Percentiles rank a stretch among this genome's conserved stretches.
phyloP scores from a whole-genome alignment of 2,113 vertebrate genomes.

The Rhinichthys klamathensis region DNA sequence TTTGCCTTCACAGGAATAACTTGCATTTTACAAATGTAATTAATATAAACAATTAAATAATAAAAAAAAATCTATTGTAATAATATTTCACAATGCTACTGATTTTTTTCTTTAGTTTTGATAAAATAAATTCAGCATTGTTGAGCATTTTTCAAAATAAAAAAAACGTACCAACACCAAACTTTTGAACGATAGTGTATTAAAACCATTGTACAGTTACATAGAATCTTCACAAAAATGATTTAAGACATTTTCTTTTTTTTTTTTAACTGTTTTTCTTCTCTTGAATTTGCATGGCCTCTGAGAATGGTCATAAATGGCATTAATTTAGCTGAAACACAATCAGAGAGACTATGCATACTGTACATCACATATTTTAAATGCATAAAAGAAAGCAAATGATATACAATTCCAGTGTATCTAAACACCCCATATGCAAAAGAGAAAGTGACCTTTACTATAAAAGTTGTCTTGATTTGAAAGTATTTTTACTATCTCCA shows the following conservation, averaged over 20 bases:
- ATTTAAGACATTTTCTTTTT: slow-evolving; percentile 10
- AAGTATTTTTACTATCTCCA: neutral
- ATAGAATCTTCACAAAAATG: slow-evolving; percentile 47
- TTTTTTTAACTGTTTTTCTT: neutral
- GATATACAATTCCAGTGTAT: neutral
- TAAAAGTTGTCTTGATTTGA: slow-evolving; percentile 45
- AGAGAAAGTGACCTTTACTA: slow-evolving; percentile 8
- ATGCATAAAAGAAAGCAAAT: slow-evolving; percentile 32
- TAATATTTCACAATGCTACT: neutral
- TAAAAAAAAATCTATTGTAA: neutral
- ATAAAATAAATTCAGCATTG: neutral
- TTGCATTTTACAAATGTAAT: neutral
- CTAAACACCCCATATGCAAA: neutral
- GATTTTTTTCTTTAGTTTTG: neutral
- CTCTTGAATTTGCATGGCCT: slow-evolving; percentile 16
- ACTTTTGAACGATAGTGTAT: slow-evolving; percentile 36
- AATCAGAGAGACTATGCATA: neutral
- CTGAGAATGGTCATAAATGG: neutral
- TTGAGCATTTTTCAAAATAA: neutral
- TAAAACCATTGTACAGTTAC: slow-evolving; percentile 63
- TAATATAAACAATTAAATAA: neutral
- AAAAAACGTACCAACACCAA: neutral
- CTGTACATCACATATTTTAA: neutral
- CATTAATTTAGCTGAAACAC: neutral
- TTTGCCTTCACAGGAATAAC: neutral